phyloP scores from a whole-genome alignment of 2,888 invertebrate species.

The Desoria tigrina region DNA sequence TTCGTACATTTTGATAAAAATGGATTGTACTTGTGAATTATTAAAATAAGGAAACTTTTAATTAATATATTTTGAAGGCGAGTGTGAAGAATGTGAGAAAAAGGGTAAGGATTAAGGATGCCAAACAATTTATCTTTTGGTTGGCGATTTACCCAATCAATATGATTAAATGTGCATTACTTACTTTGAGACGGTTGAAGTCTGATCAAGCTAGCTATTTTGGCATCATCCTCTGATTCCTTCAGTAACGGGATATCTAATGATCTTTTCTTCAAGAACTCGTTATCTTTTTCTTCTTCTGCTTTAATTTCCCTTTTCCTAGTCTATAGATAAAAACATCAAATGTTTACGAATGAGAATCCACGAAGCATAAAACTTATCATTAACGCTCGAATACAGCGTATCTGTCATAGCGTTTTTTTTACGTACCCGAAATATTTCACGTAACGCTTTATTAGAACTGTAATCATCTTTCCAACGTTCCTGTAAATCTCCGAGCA shows the following conservation, averaged over 20 bases:
- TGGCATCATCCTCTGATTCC: conserved; percentile 77
- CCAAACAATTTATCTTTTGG: background rate
- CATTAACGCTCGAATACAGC: too few species aligned
- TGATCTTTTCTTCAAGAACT: conserved; percentile 72
- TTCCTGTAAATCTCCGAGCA: conserved; percentile 73
- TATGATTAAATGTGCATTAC: too few species aligned
- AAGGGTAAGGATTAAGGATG: too few species aligned
- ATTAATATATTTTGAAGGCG: too few species aligned
- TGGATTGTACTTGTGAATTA: too few species aligned
- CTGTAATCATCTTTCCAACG: conserved; percentile 91
- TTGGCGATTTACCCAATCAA: too few species aligned
- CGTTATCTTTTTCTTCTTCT: conserved; percentile 68
- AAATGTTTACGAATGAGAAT: background rate
- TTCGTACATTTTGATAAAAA: too few species aligned
- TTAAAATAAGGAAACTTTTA: too few species aligned
- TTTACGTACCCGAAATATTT: conserved; percentile 77
- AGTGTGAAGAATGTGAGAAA: too few species aligned
- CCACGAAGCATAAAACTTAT: conserved; percentile 23
- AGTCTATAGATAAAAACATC: conserved; percentile 59
- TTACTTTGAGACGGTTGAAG: conserved; percentile 65
- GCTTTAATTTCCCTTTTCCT: conserved; percentile 75
- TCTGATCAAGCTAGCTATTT: conserved; percentile 74
- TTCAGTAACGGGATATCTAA: conserved; percentile 75
- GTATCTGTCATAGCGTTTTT: too few species aligned
- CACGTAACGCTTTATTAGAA: conserved; percentile 81